Evolutionary conservation across 2,113 vertebrate species (phyloP), one percentile per base, ranked within the genome.

Genomic region (Chrysemys picta): DNA sequence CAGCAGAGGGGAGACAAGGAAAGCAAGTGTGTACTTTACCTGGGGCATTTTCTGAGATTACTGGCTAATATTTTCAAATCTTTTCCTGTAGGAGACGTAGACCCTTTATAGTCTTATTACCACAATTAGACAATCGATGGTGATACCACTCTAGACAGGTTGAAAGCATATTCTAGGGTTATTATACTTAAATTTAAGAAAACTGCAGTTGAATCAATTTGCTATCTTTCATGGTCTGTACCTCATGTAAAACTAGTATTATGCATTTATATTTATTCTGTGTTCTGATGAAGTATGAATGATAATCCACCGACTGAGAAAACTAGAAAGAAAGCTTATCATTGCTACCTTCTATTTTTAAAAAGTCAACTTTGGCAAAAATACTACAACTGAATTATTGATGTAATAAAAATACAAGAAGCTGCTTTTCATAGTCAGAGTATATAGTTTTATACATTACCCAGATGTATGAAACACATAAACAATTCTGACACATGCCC

Each of bases 391-490:
- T 89, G 65, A 92, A 87, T 16, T 88, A 78, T 87, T 95, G 86
- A 96, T 93, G 86, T 94, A 80, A 94, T 85, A 89, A 95, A 98
- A 97, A 89, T 89, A 95, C 62, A 97, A 96, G 90, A 62, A 92
- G 91, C 92, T 97, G 88, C 86, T 98, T 98, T 97, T 97, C 96
- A 89, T 95, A 95, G 94, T 96, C 93, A 96, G 96, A 98, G 95
- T 90, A 87, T 97, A 89, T 91, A 78, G 90, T 98, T 97, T 90
- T 96, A 45, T 95, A 35, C 97, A 92, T 98, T 98, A 94, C 95
- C 93, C 96, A 97, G 96, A 98, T 98, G 89, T 96, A 98, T 97
- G 95, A 97, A 97, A 97, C 96, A 97, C 92, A 92, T 96, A 97
- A 98, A 98, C 97, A 97, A 84, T 98, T 97, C 96, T 98, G 97